These are phyloP conservation scores for Sabellastarte sp. DNA, from an alignment of 2,888 invertebrate genomes.

Conservation along the genomic window DNA sequence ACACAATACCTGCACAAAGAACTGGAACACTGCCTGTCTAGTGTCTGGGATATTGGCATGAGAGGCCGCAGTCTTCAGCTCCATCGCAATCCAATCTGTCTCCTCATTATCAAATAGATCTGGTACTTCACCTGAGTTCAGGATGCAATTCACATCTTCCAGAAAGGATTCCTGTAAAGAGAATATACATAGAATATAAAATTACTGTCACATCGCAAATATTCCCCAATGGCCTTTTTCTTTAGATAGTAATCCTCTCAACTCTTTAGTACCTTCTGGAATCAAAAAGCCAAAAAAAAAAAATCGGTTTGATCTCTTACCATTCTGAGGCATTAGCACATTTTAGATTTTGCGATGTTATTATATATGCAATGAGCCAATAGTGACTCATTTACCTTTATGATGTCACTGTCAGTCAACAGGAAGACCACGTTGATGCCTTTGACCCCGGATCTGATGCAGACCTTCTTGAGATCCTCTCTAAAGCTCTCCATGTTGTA, in stretches of 20 bases:
- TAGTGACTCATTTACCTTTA: slow-evolving; percentile 40
- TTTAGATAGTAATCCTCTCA: too few species aligned
- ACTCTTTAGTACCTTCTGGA: too few species aligned
- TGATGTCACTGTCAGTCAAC: slow-evolving; percentile 56
- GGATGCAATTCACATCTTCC: slow-evolving; percentile 58
- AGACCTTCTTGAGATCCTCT: slow-evolving; percentile 56
- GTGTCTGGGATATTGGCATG: slow-evolving; percentile 55
- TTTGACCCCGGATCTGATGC: slow-evolving; percentile 46
- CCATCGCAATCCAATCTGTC: slow-evolving; percentile 55
- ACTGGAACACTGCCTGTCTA: slow-evolving; percentile 48
- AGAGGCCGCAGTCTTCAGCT: slow-evolving; percentile 52
- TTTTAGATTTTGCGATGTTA: too few species aligned
- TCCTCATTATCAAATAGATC: slow-evolving; percentile 59
- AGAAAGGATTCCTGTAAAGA: slow-evolving; percentile 53
- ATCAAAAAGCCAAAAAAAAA: too few species aligned
- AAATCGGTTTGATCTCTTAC: too few species aligned
- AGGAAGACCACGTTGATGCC: slow-evolving; percentile 52
- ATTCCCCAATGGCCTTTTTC: too few species aligned
- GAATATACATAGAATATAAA: too few species aligned
- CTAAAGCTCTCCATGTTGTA: slow-evolving; percentile 53
- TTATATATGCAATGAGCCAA: too few species aligned
- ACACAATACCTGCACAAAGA: slow-evolving; percentile 50
- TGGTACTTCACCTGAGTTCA: slow-evolving; percentile 59
- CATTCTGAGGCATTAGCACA: too few species aligned
- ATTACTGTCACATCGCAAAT: too few species aligned